phyloP scores from a whole-genome alignment of 2,113 vertebrate genomes.

The Microcebus griseorufus region DNA sequence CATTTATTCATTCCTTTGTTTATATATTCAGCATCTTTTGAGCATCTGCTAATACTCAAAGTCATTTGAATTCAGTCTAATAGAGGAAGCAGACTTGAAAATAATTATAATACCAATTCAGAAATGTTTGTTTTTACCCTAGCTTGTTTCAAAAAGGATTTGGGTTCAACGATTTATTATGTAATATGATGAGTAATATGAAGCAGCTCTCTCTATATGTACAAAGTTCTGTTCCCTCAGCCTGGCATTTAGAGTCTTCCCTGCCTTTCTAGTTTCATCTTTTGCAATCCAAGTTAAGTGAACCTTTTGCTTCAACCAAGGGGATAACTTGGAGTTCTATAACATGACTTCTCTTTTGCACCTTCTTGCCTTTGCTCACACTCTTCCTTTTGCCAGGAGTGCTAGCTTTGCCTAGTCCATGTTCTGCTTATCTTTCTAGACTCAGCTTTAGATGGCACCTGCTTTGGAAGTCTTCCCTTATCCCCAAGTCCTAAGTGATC shows the following conservation, averaged over 20 bases:
- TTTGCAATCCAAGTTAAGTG: background rate
- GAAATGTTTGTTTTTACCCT: slow-evolving; percentile 60
- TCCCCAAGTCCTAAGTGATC: background rate
- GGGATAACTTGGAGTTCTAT: background rate
- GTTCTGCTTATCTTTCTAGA: background rate
- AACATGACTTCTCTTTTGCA: background rate
- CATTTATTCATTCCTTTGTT: slow-evolving; percentile 56
- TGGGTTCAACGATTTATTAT: slow-evolving; percentile 58
- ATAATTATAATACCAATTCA: slow-evolving; percentile 62
- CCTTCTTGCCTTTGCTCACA: background rate
- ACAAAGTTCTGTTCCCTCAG: background rate
- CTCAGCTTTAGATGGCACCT: background rate
- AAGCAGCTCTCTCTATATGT: background rate
- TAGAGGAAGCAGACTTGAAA: slow-evolving; percentile 61
- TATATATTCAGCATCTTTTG: slow-evolving; percentile 20
- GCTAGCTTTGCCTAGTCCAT: background rate
- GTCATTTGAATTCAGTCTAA: slow-evolving; percentile 54
- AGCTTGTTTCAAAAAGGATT: slow-evolving; percentile 52
- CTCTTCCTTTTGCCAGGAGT: background rate
- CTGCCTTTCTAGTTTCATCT: background rate
- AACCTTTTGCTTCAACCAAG: background rate
- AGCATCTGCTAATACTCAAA: slow-evolving; percentile 23
- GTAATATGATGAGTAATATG: slow-evolving; percentile 52
- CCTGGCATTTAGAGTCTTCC: background rate
- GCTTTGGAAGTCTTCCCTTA: background rate